Conservation (phyloP, 2,888 invertebrate species). For the Nezara viridula region DNA sequence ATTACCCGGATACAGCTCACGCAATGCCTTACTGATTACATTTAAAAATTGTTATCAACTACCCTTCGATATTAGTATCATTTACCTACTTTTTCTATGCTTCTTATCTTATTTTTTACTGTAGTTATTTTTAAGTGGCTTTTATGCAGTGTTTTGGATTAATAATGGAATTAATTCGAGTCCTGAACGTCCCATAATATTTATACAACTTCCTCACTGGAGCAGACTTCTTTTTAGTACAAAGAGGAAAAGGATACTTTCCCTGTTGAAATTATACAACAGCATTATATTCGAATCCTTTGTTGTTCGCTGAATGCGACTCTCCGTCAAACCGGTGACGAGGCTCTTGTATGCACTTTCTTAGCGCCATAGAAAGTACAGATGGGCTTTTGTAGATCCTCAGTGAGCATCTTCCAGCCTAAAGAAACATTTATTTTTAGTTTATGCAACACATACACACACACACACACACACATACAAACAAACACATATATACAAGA, state of each 20-base stretch:
- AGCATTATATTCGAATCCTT: not conserved
- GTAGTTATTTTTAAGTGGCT: not conserved
- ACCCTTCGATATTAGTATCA: no score
- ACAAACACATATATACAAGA: no score
- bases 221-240: not conserved
- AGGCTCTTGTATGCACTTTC: not conserved
- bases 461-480: no score
- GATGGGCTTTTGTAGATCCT: not conserved
- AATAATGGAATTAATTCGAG: not conserved
- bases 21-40: no score
- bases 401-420: no score
- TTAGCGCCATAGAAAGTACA: not conserved
- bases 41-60: no score
- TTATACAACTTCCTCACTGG: not conserved
- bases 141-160: not conserved
- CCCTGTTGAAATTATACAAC: not conserved
- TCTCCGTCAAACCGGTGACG: not conserved
- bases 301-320: not conserved
- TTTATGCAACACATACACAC: no score
- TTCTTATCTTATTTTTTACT: no score
- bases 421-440: no score
- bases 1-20: no score
- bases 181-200: not conserved
- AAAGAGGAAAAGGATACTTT: conserved; percentile 8
- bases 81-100: no score